Evolutionary conservation across 2,113 vertebrate genomes (phyloP).

Genomic region (Osmerus mordax): DNA sequence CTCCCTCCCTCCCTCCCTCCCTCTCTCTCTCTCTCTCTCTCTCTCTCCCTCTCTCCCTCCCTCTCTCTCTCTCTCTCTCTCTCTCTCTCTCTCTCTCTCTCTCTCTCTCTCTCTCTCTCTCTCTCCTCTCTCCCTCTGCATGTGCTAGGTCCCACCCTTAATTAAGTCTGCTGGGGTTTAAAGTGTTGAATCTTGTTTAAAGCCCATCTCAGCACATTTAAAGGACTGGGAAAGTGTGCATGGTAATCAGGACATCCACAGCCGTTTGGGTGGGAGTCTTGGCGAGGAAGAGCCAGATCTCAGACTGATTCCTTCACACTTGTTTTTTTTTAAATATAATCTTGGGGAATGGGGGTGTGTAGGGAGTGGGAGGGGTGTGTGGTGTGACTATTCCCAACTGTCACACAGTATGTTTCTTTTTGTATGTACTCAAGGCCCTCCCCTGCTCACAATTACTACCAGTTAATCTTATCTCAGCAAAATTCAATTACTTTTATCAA

Average conservation of each 20-base stretch:
- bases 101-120: constrained; percentile 20
- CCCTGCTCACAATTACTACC: constrained; percentile 85
- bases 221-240: constrained; percentile 73
- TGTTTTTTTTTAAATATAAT: constrained; percentile 37
- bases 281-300: constrained; percentile 69
- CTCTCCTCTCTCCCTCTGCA: constrained; percentile 52
- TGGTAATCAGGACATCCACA: constrained; percentile 81
- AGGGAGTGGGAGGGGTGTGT: constrained; percentile 2
- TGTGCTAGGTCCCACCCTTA: constrained; percentile 86
- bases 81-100: constrained; percentile 5
- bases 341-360: constrained; percentile 14
- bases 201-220: constrained; percentile 95
- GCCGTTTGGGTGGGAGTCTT: constrained; percentile 71
- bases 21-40: constrained; percentile 19
- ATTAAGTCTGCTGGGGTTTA: constrained; percentile 97
- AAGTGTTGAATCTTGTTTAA: constrained; percentile 92
- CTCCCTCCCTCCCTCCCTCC: neutral
- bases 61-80: constrained; percentile 21
- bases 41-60: neutral
- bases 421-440: constrained; percentile 74
- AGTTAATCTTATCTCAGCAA: constrained; percentile 93
- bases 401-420: constrained; percentile 79
- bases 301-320: constrained; percentile 49
- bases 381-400: constrained; percentile 80
- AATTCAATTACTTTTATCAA: constrained; percentile 99